phyloP scores from a whole-genome alignment of 2,888 invertebrate genomes.

The Ommatoiulus sabulosus region DNA sequence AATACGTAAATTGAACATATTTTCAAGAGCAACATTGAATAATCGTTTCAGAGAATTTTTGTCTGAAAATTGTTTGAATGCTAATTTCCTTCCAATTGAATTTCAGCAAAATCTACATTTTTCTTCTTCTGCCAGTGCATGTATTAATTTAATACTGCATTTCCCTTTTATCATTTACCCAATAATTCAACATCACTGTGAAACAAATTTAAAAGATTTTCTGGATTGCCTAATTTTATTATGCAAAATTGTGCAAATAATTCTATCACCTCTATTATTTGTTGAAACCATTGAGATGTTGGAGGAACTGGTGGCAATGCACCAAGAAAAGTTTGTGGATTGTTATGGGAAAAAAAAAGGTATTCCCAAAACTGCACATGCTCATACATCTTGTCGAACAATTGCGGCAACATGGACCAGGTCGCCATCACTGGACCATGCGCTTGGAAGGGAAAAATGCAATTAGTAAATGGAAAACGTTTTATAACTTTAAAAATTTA shows the following conservation, averaged over 20 bases:
- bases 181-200: neutral
- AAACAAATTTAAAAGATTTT: neutral
- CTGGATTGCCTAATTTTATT: neutral
- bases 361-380: conserved; percentile 6
- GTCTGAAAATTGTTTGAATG: neutral
- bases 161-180: neutral
- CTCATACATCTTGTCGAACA: neutral
- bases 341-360: neutral
- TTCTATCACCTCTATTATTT: neutral
- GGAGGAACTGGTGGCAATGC: neutral
- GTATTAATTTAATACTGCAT: neutral
- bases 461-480: neutral
- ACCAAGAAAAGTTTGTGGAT: neutral
- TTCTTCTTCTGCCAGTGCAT: neutral
- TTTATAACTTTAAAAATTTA: conserved; percentile 14
- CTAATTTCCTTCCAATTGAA: neutral
- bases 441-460: neutral
- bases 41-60: neutral
- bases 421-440: neutral
- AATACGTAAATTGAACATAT: neutral
- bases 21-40: neutral
- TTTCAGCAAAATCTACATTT: conserved; percentile 18
- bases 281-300: neutral
- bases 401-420: neutral
- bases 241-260: neutral